Conservation (phyloP, 2,113 vertebrate species). For the human region GRCh38 chr11:61341501-61342000, state of each 20-base stretch:
- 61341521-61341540: background rate
- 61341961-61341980: background rate
- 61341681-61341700: background rate
- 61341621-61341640: background rate
- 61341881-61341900: slow-evolving; percentile 91
- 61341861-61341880: slow-evolving; percentile 92
- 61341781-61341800: background rate
- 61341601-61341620: background rate
- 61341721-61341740: background rate
- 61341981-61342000: background rate
- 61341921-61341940: background rate
- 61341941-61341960: background rate
- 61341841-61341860: slow-evolving; percentile 95
- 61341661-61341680: background rate
- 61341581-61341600: background rate
- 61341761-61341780: background rate
- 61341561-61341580: background rate
- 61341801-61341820: fast-evolving
- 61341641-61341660: background rate
- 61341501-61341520: slow-evolving; percentile 87
- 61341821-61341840: slow-evolving; percentile 95
- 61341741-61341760: fast-evolving
- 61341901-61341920: slow-evolving; percentile 93
- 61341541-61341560: background rate
- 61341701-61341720: background rate